phyloP scores from a whole-genome alignment of 2,888 invertebrate species.

The Eupsilia transversa region DNA sequence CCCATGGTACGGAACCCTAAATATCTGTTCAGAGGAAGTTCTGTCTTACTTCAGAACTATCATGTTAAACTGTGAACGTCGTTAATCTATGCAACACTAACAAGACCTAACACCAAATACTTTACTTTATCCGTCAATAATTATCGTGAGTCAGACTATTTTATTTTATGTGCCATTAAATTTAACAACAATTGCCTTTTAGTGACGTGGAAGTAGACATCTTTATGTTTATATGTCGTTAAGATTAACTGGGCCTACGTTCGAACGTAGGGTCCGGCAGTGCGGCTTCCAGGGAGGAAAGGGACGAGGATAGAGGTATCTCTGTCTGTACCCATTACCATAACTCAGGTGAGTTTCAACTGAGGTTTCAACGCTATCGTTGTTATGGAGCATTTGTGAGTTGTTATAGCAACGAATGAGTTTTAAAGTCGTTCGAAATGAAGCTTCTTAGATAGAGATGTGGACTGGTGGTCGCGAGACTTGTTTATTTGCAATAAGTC shows the following conservation, averaged over 20 bases:
- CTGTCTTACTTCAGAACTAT: background rate
- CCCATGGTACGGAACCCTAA: no score
- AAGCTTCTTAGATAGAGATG: constrained; percentile 48
- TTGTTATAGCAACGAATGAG: constrained; percentile 55
- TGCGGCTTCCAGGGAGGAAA: constrained; percentile 41
- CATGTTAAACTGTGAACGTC: background rate
- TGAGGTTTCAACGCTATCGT: constrained; percentile 71
- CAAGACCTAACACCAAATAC: constrained; percentile 60
- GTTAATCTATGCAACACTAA: constrained; percentile 41
- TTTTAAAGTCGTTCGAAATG: constrained; percentile 55
- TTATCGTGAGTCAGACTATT: constrained; percentile 81
- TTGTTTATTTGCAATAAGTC: constrained; percentile 13
- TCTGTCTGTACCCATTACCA: constrained; percentile 76
- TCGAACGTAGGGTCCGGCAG: constrained; percentile 59
- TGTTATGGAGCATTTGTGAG: constrained; percentile 58
- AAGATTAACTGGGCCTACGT: constrained; percentile 82
- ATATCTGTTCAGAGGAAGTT: no score
- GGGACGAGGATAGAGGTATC: constrained; percentile 62
- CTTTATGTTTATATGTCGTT: constrained; percentile 86
- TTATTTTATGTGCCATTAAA: constrained; percentile 87
- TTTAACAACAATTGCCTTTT: constrained; percentile 89
- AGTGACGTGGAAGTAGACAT: constrained; percentile 85
- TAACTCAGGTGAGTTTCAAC: constrained; percentile 77
- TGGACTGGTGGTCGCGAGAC: constrained; percentile 20
- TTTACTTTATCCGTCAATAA: constrained; percentile 75